Evolutionary conservation across 2,797 vertebrate species (phyloP), one percentile per base, ranked within the genome.

Genomic region (Silurus aristotelis): DNA sequence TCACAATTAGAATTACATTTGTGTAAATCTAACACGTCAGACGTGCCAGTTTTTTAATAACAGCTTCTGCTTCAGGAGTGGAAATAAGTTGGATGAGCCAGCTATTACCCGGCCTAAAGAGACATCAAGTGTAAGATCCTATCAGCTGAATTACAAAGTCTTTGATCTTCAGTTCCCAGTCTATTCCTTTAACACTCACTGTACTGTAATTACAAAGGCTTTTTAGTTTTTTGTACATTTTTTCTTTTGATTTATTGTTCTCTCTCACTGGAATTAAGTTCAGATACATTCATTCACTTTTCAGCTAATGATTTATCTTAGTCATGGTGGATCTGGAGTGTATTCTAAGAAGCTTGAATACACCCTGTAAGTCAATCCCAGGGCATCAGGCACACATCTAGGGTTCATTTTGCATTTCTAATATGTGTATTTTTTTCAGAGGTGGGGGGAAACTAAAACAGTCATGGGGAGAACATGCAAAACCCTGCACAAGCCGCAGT

Each of bases 31-130:
- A 83, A 83, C 73, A n/a, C 48, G 60, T 82, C 79, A 80, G 82
- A 83, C 84, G 87, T 94, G 95, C 95, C 95, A 90, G 87, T 91
- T 82, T 94, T 82, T 87, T 91, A 83, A 98, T 93, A 8, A 95
- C 96, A 2, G 89, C 84, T 86, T 91, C 93, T 90, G 97, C 96
- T 93, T 38, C 94, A 93, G 19, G 95, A 92, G 80, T 91, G 89
- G 91, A 97, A 97, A 91, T 96, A 94, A 90, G 94, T 93, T 0
- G 95, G 95, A 88, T 93, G 95, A 89, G 97, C 94, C 0, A 97
- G 88, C 95, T 93, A 0, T 68, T 68, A 68, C 5, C 64, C 64
- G 20, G 79, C 25, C 78, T 27, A 80, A 52, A 20, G 66, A 91
- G 92, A 93, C 92, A 55, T 92, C 94, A 76, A 94, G 94, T 79